Evolutionary conservation across 2,113 vertebrate genomes (phyloP).

Genomic region (Himantopus leucocephalus): DNA sequence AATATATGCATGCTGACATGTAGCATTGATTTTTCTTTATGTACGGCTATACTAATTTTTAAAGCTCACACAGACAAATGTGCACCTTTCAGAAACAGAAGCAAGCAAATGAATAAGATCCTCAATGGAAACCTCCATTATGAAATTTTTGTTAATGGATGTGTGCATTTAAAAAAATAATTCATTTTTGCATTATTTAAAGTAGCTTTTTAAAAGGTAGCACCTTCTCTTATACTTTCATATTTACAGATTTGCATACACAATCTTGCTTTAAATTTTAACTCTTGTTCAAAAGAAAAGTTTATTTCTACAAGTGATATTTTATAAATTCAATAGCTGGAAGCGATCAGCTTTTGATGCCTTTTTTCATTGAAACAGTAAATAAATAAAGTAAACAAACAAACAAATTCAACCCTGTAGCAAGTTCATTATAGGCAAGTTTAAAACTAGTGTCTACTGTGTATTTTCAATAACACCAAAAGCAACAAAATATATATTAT

Average conservation of each 20-base stretch:
- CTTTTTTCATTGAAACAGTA: not conserved
- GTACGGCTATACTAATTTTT: conserved; percentile 53
- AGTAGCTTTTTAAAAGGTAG: not conserved
- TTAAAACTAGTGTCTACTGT: not conserved
- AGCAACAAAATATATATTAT: conserved; percentile 18
- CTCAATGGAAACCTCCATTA: not conserved
- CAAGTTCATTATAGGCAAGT: not conserved
- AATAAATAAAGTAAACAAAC: conserved; percentile 30
- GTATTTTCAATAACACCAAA: conserved; percentile 3
- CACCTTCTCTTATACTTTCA: not conserved
- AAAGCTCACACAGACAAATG: conserved; percentile 45
- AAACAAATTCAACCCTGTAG: not conserved
- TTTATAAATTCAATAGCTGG: conserved; percentile 19
- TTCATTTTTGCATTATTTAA: not conserved
- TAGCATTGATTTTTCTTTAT: conserved; percentile 52
- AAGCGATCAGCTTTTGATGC: not conserved
- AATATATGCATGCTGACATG: conserved; percentile 30
- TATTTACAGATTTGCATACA: not conserved
- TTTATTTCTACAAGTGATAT: not conserved
- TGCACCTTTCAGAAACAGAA: conserved; percentile 23
- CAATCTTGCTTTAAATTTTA: conserved; percentile 17
- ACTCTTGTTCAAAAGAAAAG: not conserved
- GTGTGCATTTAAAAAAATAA: not conserved
- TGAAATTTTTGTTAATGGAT: not conserved
- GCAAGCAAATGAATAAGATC: conserved; percentile 11